Percentiles rank a stretch among this genome's conserved stretches.
Conservation (phyloP, 2,888 invertebrate genomes). For the Parelbella ahira region DNA sequence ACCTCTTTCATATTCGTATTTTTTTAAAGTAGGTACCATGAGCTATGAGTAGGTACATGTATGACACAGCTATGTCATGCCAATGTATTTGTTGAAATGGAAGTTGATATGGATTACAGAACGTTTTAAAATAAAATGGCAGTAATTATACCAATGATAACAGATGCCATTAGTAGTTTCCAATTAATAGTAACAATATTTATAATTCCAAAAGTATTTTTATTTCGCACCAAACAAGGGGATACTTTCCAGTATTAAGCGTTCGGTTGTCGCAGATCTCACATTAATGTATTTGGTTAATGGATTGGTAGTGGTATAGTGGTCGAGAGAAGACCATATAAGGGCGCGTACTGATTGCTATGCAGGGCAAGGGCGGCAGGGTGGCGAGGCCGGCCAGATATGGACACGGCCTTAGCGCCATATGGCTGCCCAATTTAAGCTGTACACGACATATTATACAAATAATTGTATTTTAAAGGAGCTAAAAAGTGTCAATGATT, state of each 20-base stretch:
- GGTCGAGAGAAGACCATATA: slow-evolving; percentile 27
- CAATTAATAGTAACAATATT: too few species aligned
- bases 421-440: slow-evolving; percentile 29
- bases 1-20: too few species aligned
- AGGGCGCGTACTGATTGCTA: slow-evolving; percentile 24
- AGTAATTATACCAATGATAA: too few species aligned
- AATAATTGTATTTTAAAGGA: slow-evolving; percentile 12
- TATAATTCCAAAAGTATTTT: too few species aligned
- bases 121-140: too few species aligned
- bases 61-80: too few species aligned
- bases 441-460: slow-evolving; percentile 18
- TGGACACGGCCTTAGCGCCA: slow-evolving; percentile 30
- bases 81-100: too few species aligned
- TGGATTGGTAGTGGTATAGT: slow-evolving; percentile 1
- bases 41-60: too few species aligned
- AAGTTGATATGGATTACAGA: too few species aligned
- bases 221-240: too few species aligned
- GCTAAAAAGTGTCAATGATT: slow-evolving; percentile 12
- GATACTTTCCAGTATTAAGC: not conserved
- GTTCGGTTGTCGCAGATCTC: not conserved
- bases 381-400: slow-evolving; percentile 26
- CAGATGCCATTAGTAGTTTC: too few species aligned
- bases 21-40: too few species aligned
- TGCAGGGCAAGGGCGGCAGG: slow-evolving; percentile 39
- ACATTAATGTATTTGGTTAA: slow-evolving; percentile 7